These are phyloP conservation scores for Mustela nigripes DNA, from an alignment of 2,113 vertebrate genomes.

Conservation along the genomic window DNA sequence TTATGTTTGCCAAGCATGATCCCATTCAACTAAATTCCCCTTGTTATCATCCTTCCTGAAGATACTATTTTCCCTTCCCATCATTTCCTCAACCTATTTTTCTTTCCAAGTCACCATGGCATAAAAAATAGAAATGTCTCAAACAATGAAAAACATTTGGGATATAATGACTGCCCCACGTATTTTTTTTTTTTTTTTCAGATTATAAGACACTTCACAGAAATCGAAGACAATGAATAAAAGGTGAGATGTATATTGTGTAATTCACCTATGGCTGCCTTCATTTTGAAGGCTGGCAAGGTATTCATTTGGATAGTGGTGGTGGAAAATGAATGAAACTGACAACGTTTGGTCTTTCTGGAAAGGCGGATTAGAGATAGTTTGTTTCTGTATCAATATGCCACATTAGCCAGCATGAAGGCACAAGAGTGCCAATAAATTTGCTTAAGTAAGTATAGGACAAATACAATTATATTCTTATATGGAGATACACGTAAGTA, in stretches of 20 bases:
- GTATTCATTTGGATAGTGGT: background rate
- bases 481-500: background rate
- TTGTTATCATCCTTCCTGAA: background rate
- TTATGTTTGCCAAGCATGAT: background rate
- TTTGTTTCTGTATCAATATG: background rate
- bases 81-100: background rate
- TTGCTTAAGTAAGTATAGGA: background rate
- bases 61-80: background rate
- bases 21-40: background rate
- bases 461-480: background rate
- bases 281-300: background rate
- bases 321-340: background rate
- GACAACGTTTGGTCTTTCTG: background rate
- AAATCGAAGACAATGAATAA: background rate
- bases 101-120: background rate
- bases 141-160: background rate
- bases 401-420: background rate
- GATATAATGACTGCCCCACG: background rate
- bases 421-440: background rate
- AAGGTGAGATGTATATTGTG: background rate
- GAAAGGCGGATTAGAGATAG: background rate
- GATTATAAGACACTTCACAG: background rate
- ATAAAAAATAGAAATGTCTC: background rate
- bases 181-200: background rate
- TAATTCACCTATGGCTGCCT: background rate